Conservation (phyloP, 1,140 invertebrate genomes). For the Pachypeltis micranthus region DNA sequence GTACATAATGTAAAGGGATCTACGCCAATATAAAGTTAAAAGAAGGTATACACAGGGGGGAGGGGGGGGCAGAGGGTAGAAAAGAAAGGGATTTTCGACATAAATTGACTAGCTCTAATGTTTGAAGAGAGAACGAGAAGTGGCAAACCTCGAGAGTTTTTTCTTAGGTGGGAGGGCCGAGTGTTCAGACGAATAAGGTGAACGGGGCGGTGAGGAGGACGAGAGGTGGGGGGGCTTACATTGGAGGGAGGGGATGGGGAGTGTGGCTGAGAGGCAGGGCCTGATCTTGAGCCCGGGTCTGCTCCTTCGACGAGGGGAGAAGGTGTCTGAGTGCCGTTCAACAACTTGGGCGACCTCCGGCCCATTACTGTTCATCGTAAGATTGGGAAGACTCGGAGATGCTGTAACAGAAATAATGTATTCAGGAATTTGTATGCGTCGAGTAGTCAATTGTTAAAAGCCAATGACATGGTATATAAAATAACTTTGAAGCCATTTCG, state of each 20-base stretch:
- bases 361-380: not conserved
- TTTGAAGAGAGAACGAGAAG: not conserved
- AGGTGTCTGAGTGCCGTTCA: not conserved
- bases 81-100: not conserved
- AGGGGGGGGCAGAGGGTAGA: not conserved
- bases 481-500: not conserved
- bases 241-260: not conserved
- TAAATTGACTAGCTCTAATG: not conserved
- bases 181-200: not conserved
- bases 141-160: not conserved
- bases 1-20: no score
- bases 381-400: not conserved
- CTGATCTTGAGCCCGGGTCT: not conserved
- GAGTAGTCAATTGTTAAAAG: no score
- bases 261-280: not conserved
- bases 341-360: not conserved
- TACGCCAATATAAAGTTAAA: no score
- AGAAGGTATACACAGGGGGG: no score
- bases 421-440: no score
- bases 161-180: not conserved
- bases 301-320: not conserved
- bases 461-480: not conserved
- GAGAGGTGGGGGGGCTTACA: not conserved
- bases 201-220: not conserved
- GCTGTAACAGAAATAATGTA: not conserved